Conservation (phyloP, 1,140 invertebrate genomes). For the Tetranychus urticae region DNA sequence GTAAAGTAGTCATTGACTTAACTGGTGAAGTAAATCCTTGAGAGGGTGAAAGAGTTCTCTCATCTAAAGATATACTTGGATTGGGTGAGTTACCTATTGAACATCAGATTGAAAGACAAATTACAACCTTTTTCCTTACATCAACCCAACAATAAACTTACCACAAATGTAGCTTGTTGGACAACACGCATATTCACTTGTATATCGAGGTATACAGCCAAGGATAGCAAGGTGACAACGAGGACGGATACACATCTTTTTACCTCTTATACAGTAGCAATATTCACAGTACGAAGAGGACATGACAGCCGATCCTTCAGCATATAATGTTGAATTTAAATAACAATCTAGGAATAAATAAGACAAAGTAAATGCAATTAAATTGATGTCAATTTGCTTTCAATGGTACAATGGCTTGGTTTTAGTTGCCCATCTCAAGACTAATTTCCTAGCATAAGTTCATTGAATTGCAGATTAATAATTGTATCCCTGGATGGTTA, state of each 20-base stretch:
- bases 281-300: slow-evolving; percentile 51
- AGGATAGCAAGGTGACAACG: slow-evolving; percentile 48
- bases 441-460: too few relatives aligned
- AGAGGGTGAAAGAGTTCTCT: background rate
- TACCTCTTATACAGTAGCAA: slow-evolving; percentile 57
- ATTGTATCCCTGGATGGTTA: too few relatives aligned
- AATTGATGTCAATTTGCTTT: background rate
- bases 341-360: slow-evolving; percentile 32
- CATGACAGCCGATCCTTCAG: slow-evolving; percentile 56
- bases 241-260: slow-evolving; percentile 49
- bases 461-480: too few relatives aligned
- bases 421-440: too few relatives aligned
- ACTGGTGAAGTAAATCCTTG: too few relatives aligned
- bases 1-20: background rate
- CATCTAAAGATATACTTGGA: background rate
- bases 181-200: slow-evolving; percentile 43
- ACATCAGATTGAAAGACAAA: background rate
- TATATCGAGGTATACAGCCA: slow-evolving; percentile 40
- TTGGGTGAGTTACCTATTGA: background rate
- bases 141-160: slow-evolving; percentile 14
- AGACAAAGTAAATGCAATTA: background rate
- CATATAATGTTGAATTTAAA: slow-evolving; percentile 44
- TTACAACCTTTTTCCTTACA: background rate
- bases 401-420: too few relatives aligned
- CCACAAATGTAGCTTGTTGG: slow-evolving; percentile 56